phyloP scores from a whole-genome alignment of 2,113 vertebrate genomes.

The Sapayoa aenigma region DNA sequence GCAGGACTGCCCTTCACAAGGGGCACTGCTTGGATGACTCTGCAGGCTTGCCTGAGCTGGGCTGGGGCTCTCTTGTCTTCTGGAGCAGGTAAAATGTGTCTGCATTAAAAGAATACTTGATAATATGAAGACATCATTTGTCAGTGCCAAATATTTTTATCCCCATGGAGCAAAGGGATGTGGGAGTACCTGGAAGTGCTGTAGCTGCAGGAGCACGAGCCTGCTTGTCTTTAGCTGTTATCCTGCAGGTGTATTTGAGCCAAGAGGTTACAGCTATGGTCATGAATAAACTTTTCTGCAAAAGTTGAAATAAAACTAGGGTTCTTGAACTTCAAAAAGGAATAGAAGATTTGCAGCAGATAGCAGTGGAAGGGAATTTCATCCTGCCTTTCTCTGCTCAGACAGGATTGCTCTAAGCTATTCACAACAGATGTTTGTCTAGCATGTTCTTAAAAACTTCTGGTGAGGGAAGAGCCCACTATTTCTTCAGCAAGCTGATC shows the following conservation, averaged over 20 bases:
- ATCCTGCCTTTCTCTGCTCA: background rate
- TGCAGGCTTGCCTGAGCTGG: rapidly evolving
- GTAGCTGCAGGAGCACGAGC: background rate
- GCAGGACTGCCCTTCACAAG: background rate
- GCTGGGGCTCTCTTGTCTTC: background rate
- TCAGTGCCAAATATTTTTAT: background rate
- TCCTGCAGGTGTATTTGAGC: background rate
- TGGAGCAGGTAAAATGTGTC: background rate
- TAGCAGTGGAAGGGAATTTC: background rate
- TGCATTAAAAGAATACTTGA: background rate
- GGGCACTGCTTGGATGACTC: background rate
- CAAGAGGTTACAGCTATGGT: background rate
- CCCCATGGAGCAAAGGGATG: background rate
- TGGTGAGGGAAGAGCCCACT: background rate
- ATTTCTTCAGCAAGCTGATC: constrained; percentile 10
- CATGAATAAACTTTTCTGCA: background rate
- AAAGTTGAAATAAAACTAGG: background rate
- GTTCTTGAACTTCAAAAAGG: background rate
- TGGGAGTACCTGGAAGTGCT: rapidly evolving
- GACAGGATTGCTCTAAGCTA: constrained; percentile 51
- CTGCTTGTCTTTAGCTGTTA: background rate
- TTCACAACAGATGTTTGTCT: constrained; percentile 50
- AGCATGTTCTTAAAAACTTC: constrained; percentile 10
- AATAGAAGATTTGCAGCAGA: background rate
- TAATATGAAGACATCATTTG: background rate